These are phyloP conservation scores for Cyaniris semiargus DNA, from an alignment of 2,888 invertebrate genomes.

Conservation along the genomic window DNA sequence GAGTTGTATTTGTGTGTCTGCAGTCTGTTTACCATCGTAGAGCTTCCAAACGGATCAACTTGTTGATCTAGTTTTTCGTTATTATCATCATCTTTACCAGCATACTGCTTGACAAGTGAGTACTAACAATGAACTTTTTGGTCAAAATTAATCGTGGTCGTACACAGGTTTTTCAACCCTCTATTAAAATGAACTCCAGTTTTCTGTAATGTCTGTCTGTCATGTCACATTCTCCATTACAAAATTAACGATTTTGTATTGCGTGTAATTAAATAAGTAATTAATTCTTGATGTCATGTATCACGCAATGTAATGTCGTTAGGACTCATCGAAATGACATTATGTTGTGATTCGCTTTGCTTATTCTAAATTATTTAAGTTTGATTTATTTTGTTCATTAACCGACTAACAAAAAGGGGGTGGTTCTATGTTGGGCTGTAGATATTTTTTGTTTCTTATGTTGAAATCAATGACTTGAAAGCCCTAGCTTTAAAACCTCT, in stretches of 20 bases:
- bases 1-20: too few relatives aligned
- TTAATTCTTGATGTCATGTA: background rate
- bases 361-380: background rate
- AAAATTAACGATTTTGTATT: slow-evolving; percentile 11
- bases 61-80: too few relatives aligned
- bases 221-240: slow-evolving; percentile 18
- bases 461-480: too few relatives aligned
- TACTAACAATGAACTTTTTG: too few relatives aligned
- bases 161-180: background rate
- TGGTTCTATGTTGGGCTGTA: background rate
- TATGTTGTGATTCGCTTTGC: slow-evolving; percentile 1
- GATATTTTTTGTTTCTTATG: background rate
- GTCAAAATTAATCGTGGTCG: background rate
- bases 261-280: slow-evolving; percentile 28
- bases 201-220: slow-evolving; percentile 18
- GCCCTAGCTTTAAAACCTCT: too few relatives aligned
- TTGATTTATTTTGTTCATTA: background rate
- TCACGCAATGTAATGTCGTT: slow-evolving; percentile 18
- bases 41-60: too few relatives aligned
- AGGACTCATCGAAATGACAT: slow-evolving; percentile 3
- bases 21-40: too few relatives aligned
- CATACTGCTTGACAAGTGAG: too few relatives aligned
- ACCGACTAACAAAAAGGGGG: background rate
- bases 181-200: slow-evolving; percentile 2
- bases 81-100: too few relatives aligned